Evolutionary conservation across 2,888 invertebrate species (phyloP), one percentile per base, ranked within the genome.

Genomic region (Saturnia pavonia): DNA sequence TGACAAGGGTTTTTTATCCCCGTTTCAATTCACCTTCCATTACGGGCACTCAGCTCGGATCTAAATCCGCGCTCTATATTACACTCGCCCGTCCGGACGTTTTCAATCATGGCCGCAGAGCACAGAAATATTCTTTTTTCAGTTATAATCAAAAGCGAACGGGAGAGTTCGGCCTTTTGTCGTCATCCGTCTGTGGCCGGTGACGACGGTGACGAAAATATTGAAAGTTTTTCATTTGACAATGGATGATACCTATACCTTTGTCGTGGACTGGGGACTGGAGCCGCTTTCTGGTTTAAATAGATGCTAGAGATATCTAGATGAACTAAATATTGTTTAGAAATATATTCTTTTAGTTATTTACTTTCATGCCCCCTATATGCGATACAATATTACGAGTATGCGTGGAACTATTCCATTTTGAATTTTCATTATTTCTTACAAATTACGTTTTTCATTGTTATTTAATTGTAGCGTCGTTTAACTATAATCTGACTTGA

Each of bases 231-330:
- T 43, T 68, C 27, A 68, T 48, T 25, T 45, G 25, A 2, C 68
- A 45, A 27, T 68, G 22, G 40, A 45, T n/a, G n/a, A n/a, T n/a
- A n/a, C n/a, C n/a, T n/a, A n/a, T 48, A 11, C 25, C 67, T 67
- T 45, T 40, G 42, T 40, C 4, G n/a, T 54, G 66, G 22, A 66
- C 42, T n/a, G 34, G 65, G 48, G 42, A 42, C 34, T 27, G 43
- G 40, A 42, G 22, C 11, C 25, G 7, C 16, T 65, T 65, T 40
- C 42, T 71, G 22, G 60, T 74, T 70, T 48, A 83, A 88, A 60
- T 60, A 25, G 27, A 27, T 14, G 6, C 25, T 60, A 22, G 7
- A 1, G 22, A 54, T 11, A 54, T n/a, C 22, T 54, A 9, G 8
- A 54, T 54, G 22, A 9, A 54, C 11, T 34, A 34, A n/a, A 54